Evolutionary conservation across 1,140 invertebrate genomes (phyloP).

Genomic region (Drosophila sulfurigaster): DNA sequence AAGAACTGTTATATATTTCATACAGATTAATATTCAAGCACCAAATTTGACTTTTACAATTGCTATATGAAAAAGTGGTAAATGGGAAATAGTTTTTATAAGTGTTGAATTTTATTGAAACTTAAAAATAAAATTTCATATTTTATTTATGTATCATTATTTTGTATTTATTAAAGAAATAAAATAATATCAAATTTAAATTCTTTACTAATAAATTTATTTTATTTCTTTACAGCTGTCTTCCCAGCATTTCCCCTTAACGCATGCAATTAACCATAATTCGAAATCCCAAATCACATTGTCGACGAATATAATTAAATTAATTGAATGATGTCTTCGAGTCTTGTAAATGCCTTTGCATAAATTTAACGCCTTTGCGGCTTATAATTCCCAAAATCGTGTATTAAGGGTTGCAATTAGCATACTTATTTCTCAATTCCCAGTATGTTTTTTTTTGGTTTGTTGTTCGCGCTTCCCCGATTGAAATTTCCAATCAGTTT

Average conservation of each 20-base stretch:
- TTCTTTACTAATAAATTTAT: no score
- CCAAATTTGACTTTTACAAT: no score
- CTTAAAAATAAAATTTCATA: no score
- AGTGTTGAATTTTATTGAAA: no score
- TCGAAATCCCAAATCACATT: not conserved
- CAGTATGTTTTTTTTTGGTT: not conserved
- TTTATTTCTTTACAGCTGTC: not conserved
- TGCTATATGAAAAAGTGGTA: no score
- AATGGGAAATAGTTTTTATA: no score
- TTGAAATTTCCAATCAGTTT: constrained; percentile 29
- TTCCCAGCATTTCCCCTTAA: not conserved
- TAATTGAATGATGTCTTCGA: constrained; percentile 1
- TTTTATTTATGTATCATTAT: no score
- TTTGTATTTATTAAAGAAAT: no score
- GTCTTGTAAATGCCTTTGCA: not conserved
- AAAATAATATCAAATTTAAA: no score
- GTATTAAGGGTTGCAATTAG: constrained; percentile 49
- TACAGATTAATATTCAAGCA: no score
- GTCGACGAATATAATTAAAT: not conserved
- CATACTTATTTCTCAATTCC: constrained; percentile 21
- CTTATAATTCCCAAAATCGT: constrained; percentile 16
- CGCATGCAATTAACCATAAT: not conserved
- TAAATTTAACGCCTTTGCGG: not conserved
- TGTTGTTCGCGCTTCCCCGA: no score
- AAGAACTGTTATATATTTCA: no score